Conservation (phyloP, 2,113 vertebrate genomes). For the Burhinus bistriatus region DNA sequence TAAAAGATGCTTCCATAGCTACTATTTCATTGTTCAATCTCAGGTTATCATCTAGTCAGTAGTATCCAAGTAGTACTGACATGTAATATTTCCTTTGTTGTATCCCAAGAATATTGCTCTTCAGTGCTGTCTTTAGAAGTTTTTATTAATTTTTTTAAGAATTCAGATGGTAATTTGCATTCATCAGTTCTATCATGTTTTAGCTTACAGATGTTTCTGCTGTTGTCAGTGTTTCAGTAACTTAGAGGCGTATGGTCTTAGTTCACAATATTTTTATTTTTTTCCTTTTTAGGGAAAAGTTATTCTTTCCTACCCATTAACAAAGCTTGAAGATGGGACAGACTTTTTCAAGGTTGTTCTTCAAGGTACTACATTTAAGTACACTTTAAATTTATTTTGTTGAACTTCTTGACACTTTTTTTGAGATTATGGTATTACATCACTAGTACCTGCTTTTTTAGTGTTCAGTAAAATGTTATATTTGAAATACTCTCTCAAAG, state of each 20-base stretch:
- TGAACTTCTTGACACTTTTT: background rate
- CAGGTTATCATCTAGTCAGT: background rate
- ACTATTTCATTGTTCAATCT: background rate
- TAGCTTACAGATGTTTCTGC: background rate
- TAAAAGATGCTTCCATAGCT: background rate
- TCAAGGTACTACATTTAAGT: slow-evolving; percentile 63
- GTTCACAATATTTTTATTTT: background rate
- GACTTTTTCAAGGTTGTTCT: slow-evolving; percentile 65
- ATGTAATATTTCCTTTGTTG: background rate
- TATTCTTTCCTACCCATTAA: slow-evolving; percentile 54
- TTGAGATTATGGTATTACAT: background rate
- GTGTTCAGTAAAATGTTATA: background rate
- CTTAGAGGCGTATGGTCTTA: background rate
- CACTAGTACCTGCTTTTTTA: background rate
- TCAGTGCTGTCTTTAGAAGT: background rate
- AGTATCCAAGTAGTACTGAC: background rate
- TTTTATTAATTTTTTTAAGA: background rate
- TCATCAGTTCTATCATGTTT: background rate
- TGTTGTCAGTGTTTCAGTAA: background rate
- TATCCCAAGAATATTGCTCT: background rate
- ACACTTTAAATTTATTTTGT: background rate
- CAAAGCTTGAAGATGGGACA: slow-evolving; percentile 48
- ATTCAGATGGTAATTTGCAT: background rate
- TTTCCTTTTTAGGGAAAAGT: slow-evolving; percentile 63
- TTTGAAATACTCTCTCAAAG: background rate